Percentiles rank a stretch among this genome's conserved stretches.
Conservation (phyloP, 2,113 vertebrate genomes). For the Hystrix cristata region DNA sequence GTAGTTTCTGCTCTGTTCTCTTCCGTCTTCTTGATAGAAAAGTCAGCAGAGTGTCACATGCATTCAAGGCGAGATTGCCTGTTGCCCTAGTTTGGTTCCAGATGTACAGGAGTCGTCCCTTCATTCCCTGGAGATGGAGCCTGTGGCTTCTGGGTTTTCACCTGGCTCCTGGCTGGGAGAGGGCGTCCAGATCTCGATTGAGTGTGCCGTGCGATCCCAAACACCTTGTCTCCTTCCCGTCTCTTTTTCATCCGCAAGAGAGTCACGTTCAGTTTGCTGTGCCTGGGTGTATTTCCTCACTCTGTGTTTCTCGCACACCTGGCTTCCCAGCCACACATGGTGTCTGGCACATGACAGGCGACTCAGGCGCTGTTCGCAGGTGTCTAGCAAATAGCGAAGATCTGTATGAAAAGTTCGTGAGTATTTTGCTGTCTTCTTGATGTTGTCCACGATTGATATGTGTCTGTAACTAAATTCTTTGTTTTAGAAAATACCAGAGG, state of each 20-base stretch:
- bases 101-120: neutral
- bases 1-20: neutral
- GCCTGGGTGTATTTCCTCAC: neutral
- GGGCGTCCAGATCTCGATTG: neutral
- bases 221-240: neutral
- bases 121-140: neutral
- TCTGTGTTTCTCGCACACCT: neutral
- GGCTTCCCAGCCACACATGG: neutral
- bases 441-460: neutral
- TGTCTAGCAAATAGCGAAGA: neutral
- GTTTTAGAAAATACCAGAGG: conserved; percentile 97
- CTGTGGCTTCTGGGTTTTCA: conserved; percentile 1
- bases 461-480: conserved; percentile 63
- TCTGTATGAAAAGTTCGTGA: neutral
- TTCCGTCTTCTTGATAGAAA: neutral
- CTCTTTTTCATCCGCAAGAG: neutral
- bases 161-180: neutral
- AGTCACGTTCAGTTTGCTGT: neutral
- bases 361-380: neutral
- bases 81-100: neutral
- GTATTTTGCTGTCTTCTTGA: neutral
- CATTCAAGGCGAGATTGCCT: neutral
- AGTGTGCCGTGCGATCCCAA: neutral
- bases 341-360: neutral
- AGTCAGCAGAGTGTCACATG: neutral